Evolutionary conservation across 2,797 vertebrate genomes (phyloP).

Genomic region (Lophius americanus): DNA sequence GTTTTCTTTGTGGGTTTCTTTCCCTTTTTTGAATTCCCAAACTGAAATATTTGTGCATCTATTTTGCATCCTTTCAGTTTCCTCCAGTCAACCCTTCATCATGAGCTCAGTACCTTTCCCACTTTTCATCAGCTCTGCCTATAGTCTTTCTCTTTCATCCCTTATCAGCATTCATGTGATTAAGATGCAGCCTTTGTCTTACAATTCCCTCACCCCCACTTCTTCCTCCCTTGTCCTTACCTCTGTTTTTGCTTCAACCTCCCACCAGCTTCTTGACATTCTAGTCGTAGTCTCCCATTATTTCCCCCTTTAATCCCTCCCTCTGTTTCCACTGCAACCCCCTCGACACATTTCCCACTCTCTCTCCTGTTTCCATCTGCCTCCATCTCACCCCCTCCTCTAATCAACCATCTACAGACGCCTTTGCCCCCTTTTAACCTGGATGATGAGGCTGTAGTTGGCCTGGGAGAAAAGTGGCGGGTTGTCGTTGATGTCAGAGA

Average conservation of each 20-base stretch:
- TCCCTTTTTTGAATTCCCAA: slow-evolving; percentile 13
- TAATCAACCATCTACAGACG: slow-evolving; percentile 28
- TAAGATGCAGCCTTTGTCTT: slow-evolving; percentile 71
- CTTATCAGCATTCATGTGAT: slow-evolving; percentile 59
- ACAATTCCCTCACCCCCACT: slow-evolving; percentile 33
- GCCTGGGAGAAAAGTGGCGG: slow-evolving; percentile 92
- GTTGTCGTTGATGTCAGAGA: slow-evolving; percentile 98
- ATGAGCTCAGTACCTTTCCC: slow-evolving; percentile 14
- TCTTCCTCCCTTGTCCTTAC: slow-evolving; percentile 36
- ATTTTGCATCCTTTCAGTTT: background rate
- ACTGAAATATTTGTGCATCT: slow-evolving; percentile 10
- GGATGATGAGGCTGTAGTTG: slow-evolving; percentile 96
- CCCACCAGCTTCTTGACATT: slow-evolving; percentile 71
- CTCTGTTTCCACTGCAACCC: slow-evolving; percentile 51
- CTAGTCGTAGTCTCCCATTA: slow-evolving; percentile 62
- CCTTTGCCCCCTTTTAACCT: slow-evolving; percentile 80
- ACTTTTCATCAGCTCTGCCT: slow-evolving; percentile 16
- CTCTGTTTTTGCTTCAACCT: slow-evolving; percentile 54
- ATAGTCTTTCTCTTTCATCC: slow-evolving; percentile 19
- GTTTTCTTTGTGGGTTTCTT: background rate
- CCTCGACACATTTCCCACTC: slow-evolving; percentile 20
- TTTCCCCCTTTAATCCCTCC: slow-evolving; percentile 64
- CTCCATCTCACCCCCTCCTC: slow-evolving; percentile 28
- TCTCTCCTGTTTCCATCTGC: slow-evolving; percentile 25
- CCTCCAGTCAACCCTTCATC: slow-evolving; percentile 9